phyloP scores from a whole-genome alignment of 2,888 invertebrate species.

The Athrips mouffetella region DNA sequence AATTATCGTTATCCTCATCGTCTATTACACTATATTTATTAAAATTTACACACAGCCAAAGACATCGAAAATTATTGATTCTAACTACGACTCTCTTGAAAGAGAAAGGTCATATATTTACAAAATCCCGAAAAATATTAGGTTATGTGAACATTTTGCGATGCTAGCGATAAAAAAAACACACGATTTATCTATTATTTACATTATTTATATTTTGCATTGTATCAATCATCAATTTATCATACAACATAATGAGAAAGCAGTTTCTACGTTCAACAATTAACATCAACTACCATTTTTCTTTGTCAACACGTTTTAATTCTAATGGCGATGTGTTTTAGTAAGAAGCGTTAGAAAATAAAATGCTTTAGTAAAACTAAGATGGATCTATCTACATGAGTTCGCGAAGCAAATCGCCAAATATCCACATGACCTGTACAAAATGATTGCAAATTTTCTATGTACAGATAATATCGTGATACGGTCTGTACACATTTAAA shows the following conservation, averaged over 20 bases:
- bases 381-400: conserved; percentile 53
- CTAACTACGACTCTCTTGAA: conserved; percentile 65
- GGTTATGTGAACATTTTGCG: conserved; percentile 80
- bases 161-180: conserved; percentile 68
- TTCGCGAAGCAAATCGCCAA: conserved; percentile 74
- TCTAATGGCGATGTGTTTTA: conserved; percentile 50
- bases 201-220: conserved; percentile 29
- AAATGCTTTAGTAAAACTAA: conserved; percentile 51
- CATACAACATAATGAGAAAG: conserved; percentile 51
- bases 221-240: conserved; percentile 26
- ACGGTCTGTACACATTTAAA: conserved; percentile 45
- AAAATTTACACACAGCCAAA: conserved; percentile 76
- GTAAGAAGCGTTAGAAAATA: conserved; percentile 53
- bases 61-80: conserved; percentile 71
- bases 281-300: conserved; percentile 69
- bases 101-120: conserved; percentile 53
- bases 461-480: conserved; percentile 57
- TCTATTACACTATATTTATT: conserved; percentile 53
- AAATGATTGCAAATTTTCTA: conserved; percentile 45
- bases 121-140: conserved; percentile 51
- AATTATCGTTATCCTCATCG: conserved; percentile 59
- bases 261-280: conserved; percentile 46
- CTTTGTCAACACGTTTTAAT: conserved; percentile 58
- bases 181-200: conserved; percentile 39
- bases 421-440: conserved; percentile 79